Evolutionary conservation across 1,140 invertebrate species (phyloP).

Genomic region (Macrostomum lignano): DNA sequence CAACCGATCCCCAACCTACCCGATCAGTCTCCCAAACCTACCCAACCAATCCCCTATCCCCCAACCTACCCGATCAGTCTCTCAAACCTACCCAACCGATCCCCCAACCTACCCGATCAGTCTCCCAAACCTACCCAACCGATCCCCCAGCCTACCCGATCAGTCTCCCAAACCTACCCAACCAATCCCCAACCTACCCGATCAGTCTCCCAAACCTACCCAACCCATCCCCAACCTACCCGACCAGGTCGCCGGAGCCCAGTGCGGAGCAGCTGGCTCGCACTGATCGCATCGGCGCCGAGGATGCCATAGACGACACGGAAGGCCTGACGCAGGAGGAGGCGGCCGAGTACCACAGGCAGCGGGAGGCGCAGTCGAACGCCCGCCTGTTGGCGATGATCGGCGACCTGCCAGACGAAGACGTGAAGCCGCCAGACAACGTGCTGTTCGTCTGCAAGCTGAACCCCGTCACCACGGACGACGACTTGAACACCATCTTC

Average conservation of each 20-base stretch:
- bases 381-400: slow-evolving; percentile 23
- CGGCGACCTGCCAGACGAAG: slow-evolving; percentile 79
- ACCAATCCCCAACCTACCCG: too few species aligned
- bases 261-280: slow-evolving; percentile 41
- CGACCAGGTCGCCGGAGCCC: slow-evolving; percentile 56
- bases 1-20: too few species aligned
- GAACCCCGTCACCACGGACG: slow-evolving; percentile 92
- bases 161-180: too few species aligned
- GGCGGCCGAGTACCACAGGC: slow-evolving; percentile 1
- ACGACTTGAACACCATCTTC: slow-evolving; percentile 90
- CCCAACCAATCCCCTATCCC: too few species aligned
- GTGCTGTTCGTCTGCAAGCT: slow-evolving; percentile 96
- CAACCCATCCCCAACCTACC: too few species aligned
- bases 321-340: slow-evolving; percentile 5
- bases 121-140: too few species aligned
- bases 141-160: too few species aligned
- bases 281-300: slow-evolving; percentile 1
- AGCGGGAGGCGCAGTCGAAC: slow-evolving; percentile 3
- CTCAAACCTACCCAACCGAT: too few species aligned
- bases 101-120: too few species aligned
- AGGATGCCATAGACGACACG: slow-evolving; percentile 4
- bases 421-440: slow-evolving; percentile 90
- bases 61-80: too few species aligned
- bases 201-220: too few species aligned
- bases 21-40: too few species aligned